Percentiles rank a stretch among this genome's conserved stretches.
These are phyloP conservation scores for Cyanistes caeruleus DNA, from an alignment of 2,113 vertebrate genomes.

Conservation along the genomic window DNA sequence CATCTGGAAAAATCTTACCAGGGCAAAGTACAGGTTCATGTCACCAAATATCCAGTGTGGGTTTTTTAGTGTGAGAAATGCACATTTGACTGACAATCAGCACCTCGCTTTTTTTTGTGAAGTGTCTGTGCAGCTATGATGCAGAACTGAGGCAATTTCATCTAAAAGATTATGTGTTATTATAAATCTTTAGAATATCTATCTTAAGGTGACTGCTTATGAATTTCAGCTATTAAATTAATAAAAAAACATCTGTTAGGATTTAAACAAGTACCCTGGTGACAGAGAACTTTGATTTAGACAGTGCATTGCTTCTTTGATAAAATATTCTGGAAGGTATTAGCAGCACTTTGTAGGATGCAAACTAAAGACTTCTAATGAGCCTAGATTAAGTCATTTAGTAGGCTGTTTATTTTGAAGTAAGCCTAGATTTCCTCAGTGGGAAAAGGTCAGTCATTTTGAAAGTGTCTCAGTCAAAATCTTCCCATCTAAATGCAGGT, in stretches of 20 bases:
- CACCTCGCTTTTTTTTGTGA: neutral
- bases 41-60: neutral
- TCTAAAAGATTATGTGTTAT: neutral
- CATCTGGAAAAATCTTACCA: neutral
- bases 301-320: neutral
- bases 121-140: neutral
- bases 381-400: neutral
- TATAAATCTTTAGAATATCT: neutral
- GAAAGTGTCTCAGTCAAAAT: neutral
- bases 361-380: neutral
- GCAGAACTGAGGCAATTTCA: neutral
- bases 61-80: neutral
- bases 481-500: neutral
- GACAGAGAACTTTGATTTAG: neutral
- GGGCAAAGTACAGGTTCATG: neutral
- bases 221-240: neutral
- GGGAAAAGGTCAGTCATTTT: neutral
- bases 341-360: neutral
- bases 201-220: neutral
- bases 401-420: neutral
- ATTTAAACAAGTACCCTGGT: neutral
- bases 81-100: neutral
- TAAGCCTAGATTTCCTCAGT: neutral
- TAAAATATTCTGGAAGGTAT: neutral
- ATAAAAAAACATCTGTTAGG: neutral